These are phyloP conservation scores for Nomada fucata DNA, from an alignment of 2,888 invertebrate species.

Conservation along the genomic window DNA sequence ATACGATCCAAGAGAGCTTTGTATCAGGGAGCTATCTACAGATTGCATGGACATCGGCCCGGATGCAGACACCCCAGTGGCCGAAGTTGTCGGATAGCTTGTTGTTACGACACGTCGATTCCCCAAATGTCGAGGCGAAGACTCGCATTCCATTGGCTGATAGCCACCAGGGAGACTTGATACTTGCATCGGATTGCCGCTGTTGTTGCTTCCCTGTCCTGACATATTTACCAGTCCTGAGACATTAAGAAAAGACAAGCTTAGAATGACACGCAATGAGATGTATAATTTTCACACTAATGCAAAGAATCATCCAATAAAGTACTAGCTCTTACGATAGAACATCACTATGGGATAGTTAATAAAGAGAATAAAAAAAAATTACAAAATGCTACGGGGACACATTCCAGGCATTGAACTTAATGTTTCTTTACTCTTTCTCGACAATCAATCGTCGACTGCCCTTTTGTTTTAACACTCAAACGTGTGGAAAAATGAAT, in stretches of 20 bases:
- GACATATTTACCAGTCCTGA: constrained; percentile 83
- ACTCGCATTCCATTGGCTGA: constrained; percentile 93
- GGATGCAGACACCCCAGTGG: constrained; percentile 75
- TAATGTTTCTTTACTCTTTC: constrained; percentile 53
- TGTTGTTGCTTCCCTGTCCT: constrained; percentile 82
- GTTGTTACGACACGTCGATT: constrained; percentile 77
- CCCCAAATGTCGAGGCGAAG: constrained; percentile 85
- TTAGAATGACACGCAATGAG: constrained; percentile 12
- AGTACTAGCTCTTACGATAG: constrained; percentile 72
- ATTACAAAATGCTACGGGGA: constrained; percentile 74
- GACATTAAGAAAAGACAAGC: constrained; percentile 69
- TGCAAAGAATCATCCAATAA: constrained; percentile 72
- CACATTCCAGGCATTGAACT: constrained; percentile 74
- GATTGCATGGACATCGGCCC: constrained; percentile 81
- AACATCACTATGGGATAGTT: constrained; percentile 65
- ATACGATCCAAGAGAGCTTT: constrained; percentile 84
- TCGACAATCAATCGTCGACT: background rate
- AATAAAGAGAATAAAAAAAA: constrained; percentile 60
- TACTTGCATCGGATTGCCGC: constrained; percentile 81
- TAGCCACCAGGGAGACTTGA: constrained; percentile 80
- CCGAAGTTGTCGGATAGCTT: constrained; percentile 76
- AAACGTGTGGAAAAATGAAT: background rate
- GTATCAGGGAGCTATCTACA: constrained; percentile 83
- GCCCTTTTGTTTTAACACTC: background rate
- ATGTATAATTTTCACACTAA: constrained; percentile 52